phyloP scores from a whole-genome alignment of 2,797 vertebrate genomes.

The Mycteria americana region DNA sequence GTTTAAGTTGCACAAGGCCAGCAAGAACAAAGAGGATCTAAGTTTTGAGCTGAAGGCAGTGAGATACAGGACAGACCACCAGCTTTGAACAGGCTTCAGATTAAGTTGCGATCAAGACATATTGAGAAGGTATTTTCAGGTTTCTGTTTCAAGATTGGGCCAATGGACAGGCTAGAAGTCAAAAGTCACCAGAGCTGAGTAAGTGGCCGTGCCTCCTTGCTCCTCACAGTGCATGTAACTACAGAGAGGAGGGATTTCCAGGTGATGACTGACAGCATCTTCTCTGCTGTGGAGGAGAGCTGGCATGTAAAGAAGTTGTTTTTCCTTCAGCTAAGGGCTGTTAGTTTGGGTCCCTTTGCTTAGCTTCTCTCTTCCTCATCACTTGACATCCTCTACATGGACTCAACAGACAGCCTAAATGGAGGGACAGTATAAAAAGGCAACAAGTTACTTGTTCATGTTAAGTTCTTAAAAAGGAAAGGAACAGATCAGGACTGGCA shows the following conservation, averaged over 20 bases:
- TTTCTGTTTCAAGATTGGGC: background rate
- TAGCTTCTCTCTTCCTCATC: background rate
- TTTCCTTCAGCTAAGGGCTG: background rate
- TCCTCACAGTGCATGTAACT: background rate
- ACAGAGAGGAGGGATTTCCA: background rate
- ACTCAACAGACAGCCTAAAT: background rate
- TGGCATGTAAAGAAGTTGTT: background rate
- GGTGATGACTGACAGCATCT: background rate
- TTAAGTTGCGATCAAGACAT: background rate
- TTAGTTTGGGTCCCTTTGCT: background rate
- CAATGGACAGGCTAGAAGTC: background rate
- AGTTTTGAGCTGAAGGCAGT: background rate
- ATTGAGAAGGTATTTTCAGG: background rate
- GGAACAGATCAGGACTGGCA: background rate
- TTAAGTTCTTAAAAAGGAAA: background rate
- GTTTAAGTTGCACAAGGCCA: background rate
- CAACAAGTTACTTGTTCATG: background rate
- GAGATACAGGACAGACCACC: background rate
- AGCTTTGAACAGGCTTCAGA: background rate
- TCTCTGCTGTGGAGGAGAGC: background rate
- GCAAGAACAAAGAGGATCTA: background rate
- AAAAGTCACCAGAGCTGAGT: background rate
- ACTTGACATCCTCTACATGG: background rate
- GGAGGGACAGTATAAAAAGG: background rate
- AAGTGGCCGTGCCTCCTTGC: background rate